These are phyloP conservation scores for Hemicordylus capensis DNA, from an alignment of 2,113 vertebrate species.

Conservation along the genomic window DNA sequence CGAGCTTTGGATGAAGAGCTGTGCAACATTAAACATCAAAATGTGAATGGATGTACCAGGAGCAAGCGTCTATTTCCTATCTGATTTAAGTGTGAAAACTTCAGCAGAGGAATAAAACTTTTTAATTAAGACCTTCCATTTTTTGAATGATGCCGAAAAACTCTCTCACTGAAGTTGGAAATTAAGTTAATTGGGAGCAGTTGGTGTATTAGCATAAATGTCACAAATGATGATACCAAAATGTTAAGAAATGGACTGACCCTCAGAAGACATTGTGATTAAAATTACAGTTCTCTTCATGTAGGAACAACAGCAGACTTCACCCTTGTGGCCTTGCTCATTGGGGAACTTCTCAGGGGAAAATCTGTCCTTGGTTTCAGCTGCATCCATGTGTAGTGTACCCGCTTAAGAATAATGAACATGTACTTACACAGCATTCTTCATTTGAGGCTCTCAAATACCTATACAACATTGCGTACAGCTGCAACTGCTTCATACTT, in stretches of 20 bases:
- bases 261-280: slow-evolving; percentile 55
- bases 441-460: not conserved
- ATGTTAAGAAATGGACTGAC: slow-evolving; percentile 39
- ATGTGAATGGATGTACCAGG: slow-evolving; percentile 35
- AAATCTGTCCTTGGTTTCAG: slow-evolving; percentile 20
- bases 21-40: slow-evolving; percentile 55
- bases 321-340: slow-evolving; percentile 49
- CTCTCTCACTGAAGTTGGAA: slow-evolving; percentile 60
- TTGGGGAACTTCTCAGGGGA: slow-evolving; percentile 16
- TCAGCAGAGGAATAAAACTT: slow-evolving; percentile 44
- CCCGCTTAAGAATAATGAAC: not conserved
- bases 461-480: not conserved
- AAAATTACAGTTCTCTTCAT: slow-evolving; percentile 52
- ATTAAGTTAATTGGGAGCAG: slow-evolving; percentile 61
- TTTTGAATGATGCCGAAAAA: slow-evolving; percentile 58
- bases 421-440: not conserved
- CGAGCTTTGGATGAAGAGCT: slow-evolving; percentile 42
- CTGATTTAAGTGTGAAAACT: slow-evolving; percentile 55
- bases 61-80: slow-evolving; percentile 59
- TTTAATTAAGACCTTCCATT: slow-evolving; percentile 63
- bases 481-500: not conserved
- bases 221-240: slow-evolving; percentile 49
- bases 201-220: slow-evolving; percentile 64
- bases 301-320: slow-evolving; percentile 56
- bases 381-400: slow-evolving; percentile 7